Evolutionary conservation across 2,888 invertebrate species (phyloP).

Genomic region (Apamea monoglypha): DNA sequence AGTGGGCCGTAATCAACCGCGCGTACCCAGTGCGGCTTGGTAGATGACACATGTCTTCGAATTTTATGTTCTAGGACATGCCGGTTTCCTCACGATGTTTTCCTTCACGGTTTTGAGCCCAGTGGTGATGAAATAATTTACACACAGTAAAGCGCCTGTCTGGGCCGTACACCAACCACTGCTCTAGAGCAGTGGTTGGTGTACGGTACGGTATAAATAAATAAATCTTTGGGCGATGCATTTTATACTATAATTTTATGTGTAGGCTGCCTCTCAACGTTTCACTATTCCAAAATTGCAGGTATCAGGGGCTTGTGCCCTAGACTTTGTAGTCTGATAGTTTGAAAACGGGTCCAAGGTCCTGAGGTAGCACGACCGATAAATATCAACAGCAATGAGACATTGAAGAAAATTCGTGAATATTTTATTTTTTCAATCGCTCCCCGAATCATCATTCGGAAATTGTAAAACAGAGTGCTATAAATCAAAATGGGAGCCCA

Average conservation of each 20-base stretch:
- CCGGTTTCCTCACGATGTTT: too few species aligned
- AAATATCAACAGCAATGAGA: not conserved
- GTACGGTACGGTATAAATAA: too few species aligned
- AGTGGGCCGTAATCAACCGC: too few species aligned
- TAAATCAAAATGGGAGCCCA: slow-evolving; percentile 56
- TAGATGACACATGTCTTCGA: too few species aligned
- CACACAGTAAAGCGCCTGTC: too few species aligned
- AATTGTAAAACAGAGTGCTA: slow-evolving; percentile 54
- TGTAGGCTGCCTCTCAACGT: not conserved
- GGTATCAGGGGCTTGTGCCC: not conserved
- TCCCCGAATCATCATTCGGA: slow-evolving; percentile 37
- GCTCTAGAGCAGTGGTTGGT: too few species aligned
- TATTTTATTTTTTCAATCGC: slow-evolving; percentile 19
- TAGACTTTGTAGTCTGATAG: not conserved
- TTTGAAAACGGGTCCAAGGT: not conserved
- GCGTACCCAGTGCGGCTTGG: too few species aligned
- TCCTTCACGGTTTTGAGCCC: too few species aligned
- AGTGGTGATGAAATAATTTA: too few species aligned
- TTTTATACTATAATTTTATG: not conserved
- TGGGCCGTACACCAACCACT: too few species aligned
- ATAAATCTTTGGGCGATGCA: not conserved
- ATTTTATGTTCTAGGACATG: too few species aligned
- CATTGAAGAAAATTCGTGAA: slow-evolving; percentile 12
- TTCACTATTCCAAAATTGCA: not conserved
- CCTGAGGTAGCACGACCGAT: not conserved